Percentiles rank a stretch among this genome's conserved stretches.
phyloP scores from a whole-genome alignment of 2,113 vertebrate species.

The Carlito syrichta region DNA sequence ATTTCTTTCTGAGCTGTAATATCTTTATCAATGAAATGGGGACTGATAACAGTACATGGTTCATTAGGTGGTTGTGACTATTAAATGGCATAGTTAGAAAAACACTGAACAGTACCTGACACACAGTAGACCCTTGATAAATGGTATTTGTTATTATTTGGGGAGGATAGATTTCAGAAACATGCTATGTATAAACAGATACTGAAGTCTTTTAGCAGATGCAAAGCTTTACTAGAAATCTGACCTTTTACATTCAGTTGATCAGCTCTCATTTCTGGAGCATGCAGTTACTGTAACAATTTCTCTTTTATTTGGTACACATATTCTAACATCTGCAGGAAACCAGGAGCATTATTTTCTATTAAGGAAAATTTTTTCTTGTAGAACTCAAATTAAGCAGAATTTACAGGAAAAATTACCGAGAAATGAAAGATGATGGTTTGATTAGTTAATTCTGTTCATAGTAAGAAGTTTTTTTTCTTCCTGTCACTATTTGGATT shows the following conservation, averaged over 20 bases:
- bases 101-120: background rate
- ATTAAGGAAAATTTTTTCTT: constrained; percentile 54
- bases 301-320: background rate
- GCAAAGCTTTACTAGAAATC: background rate
- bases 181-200: background rate
- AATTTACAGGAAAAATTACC: constrained; percentile 27
- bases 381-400: background rate
- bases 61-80: background rate
- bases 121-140: background rate
- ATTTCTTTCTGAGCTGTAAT: background rate
- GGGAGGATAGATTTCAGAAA: background rate
- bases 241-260: constrained; percentile 14
- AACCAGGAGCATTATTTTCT: constrained; percentile 47
- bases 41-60: background rate
- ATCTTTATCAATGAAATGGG: constrained; percentile 9
- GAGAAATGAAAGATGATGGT: constrained; percentile 47
- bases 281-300: background rate
- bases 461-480: constrained; percentile 38
- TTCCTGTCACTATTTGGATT: constrained; percentile 68
- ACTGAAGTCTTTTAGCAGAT: background rate
- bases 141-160: background rate
- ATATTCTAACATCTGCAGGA: background rate
- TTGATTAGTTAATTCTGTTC: constrained; percentile 17
- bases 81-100: background rate
- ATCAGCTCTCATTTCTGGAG: background rate